These are phyloP conservation scores for Epicampocera succincta DNA, from an alignment of 2,888 invertebrate genomes.

Conservation along the genomic window DNA sequence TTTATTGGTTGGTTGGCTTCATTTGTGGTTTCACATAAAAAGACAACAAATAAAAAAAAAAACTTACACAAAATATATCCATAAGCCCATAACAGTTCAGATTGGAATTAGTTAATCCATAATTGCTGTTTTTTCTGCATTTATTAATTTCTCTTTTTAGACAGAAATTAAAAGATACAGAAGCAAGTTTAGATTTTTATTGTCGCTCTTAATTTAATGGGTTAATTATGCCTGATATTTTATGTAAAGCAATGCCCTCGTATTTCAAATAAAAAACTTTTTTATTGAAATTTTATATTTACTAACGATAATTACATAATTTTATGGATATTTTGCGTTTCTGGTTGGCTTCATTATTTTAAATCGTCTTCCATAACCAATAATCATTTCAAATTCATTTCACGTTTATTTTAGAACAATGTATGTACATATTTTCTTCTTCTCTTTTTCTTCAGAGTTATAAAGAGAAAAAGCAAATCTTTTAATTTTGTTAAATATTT, in stretches of 20 bases:
- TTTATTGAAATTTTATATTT: conserved; percentile 19
- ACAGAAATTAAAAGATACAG: not conserved
- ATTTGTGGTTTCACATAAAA: conserved; percentile 53
- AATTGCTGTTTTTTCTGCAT: not conserved
- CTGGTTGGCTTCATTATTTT: not conserved
- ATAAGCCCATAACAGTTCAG: not conserved
- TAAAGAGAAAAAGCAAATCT: conserved; percentile 27
- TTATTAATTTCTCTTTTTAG: too few species aligned
- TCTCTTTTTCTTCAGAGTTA: conserved; percentile 9
- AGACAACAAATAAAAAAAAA: not conserved
- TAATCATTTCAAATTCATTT: conserved; percentile 58
- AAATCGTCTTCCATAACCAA: conserved; percentile 4
- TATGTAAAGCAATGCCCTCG: not conserved
- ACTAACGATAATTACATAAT: conserved; percentile 4
- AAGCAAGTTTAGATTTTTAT: not conserved
- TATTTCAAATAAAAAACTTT: conserved; percentile 10
- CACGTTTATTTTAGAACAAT: conserved; percentile 39
- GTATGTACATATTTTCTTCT: too few species aligned
- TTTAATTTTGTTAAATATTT: conserved; percentile 41
- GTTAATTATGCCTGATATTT: conserved; percentile 27
- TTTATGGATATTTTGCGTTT: not conserved
- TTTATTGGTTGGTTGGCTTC: conserved; percentile 63
- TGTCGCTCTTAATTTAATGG: not conserved
- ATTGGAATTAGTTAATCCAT: conserved; percentile 29
- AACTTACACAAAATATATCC: not conserved